Evolutionary conservation across 2,888 invertebrate genomes (phyloP).

Genomic region (Drosophila niveifrons): DNA sequence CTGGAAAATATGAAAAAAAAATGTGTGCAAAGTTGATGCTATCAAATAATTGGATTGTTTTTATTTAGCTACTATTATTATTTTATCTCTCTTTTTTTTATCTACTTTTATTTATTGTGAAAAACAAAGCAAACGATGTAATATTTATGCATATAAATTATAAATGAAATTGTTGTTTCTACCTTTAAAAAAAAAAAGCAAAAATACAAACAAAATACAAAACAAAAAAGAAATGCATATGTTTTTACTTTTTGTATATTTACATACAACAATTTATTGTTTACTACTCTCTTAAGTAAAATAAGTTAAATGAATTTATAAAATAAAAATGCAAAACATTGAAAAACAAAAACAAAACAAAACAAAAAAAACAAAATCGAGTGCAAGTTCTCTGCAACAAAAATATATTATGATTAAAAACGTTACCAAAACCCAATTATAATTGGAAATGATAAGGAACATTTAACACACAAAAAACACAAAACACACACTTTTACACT

Average conservation of each 20-base stretch:
- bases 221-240: constrained; percentile 44
- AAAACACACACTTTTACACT: constrained; percentile 17
- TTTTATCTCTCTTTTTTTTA: constrained; percentile 22
- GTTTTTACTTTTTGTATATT: constrained; percentile 56
- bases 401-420: constrained; percentile 51
- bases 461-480: constrained; percentile 28
- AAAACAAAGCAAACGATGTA: constrained; percentile 41
- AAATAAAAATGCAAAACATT: constrained; percentile 40
- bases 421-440: constrained; percentile 33
- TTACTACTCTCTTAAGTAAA: constrained; percentile 74
- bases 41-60: constrained; percentile 42
- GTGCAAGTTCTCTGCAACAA: constrained; percentile 70
- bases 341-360: not conserved
- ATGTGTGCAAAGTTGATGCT: constrained; percentile 15
- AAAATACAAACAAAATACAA: too few species aligned
- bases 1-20: constrained; percentile 28
- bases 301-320: constrained; percentile 74
- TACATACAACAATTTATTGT: constrained; percentile 59
- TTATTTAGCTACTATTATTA: constrained; percentile 1
- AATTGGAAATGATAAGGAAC: constrained; percentile 24
- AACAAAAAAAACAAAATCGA: constrained; percentile 19
- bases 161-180: constrained; percentile 73
- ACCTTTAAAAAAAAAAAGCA: constrained; percentile 44
- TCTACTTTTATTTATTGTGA: constrained; percentile 67
- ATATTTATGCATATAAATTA: constrained; percentile 64